These are phyloP conservation scores for Apamea sordens DNA, from an alignment of 2,888 invertebrate species.

Conservation along the genomic window DNA sequence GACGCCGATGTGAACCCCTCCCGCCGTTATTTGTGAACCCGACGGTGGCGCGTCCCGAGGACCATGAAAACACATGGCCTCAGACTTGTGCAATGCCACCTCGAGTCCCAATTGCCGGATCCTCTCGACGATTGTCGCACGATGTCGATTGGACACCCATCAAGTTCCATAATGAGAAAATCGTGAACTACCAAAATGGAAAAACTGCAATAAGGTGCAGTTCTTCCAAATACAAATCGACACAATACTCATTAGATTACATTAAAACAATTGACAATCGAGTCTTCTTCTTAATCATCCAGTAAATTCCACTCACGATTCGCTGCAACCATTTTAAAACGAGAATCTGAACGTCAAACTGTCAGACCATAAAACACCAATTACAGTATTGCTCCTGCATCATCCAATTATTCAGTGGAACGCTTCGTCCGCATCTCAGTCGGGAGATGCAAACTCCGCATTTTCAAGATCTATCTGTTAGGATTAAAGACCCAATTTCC, in stretches of 20 bases:
- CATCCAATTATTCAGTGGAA: slow-evolving; percentile 72
- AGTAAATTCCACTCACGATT: slow-evolving; percentile 17
- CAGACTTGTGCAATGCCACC: too few relatives aligned
- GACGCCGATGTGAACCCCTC: too few relatives aligned
- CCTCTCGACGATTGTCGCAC: too few relatives aligned
- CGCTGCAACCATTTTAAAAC: slow-evolving; percentile 28
- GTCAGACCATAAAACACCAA: slow-evolving; percentile 52
- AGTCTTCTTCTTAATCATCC: background rate
- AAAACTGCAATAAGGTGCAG: background rate
- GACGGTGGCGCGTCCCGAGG: too few relatives aligned
- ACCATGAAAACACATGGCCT: too few relatives aligned
- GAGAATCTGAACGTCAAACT: slow-evolving; percentile 33
- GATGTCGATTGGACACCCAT: background rate
- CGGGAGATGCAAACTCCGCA: slow-evolving; percentile 69
- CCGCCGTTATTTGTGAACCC: too few relatives aligned
- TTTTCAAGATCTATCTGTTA: slow-evolving; percentile 77
- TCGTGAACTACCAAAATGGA: background rate
- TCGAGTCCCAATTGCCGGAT: too few relatives aligned
- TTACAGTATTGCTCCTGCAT: slow-evolving; percentile 65
- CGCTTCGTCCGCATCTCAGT: slow-evolving; percentile 54
- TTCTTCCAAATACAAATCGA: background rate
- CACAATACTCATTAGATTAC: background rate
- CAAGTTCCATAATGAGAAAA: background rate
- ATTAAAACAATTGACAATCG: background rate
- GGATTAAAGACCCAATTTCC: slow-evolving; percentile 75